Percentiles rank a stretch among this genome's conserved stretches.
phyloP scores from a whole-genome alignment of 2,113 vertebrate genomes.

The Lonchura striata region DNA sequence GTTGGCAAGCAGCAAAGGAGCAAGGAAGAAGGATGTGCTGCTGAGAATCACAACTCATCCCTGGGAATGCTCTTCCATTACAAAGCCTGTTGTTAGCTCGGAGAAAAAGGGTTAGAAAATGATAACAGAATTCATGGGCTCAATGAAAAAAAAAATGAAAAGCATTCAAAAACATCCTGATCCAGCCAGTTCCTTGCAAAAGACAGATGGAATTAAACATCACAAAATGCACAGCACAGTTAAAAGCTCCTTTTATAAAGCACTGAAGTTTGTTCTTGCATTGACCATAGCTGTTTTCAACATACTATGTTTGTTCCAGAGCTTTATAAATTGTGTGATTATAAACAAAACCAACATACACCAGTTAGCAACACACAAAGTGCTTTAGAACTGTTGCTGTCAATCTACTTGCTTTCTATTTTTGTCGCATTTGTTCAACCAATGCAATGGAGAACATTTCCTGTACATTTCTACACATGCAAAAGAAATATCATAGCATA shows the following conservation, averaged over 20 bases:
- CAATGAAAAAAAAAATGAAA: background rate
- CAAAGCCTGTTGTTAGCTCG: background rate
- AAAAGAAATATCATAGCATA: background rate
- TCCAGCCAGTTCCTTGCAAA: background rate
- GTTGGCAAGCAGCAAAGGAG: background rate
- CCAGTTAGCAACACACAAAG: background rate
- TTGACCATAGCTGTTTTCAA: background rate
- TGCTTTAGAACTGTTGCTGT: background rate
- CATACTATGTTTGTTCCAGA: background rate
- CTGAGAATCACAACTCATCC: background rate
- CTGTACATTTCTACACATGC: background rate
- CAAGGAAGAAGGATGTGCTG: background rate
- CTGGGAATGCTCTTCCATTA: background rate
- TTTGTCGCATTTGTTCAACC: background rate
- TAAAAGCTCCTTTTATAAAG: background rate
- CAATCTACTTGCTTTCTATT: background rate
- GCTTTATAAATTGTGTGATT: background rate
- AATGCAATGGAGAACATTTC: background rate
- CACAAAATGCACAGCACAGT: background rate
- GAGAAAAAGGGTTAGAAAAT: background rate
- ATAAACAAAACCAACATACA: background rate
- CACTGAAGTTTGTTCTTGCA: background rate
- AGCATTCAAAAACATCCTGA: background rate
- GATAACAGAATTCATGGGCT: background rate
- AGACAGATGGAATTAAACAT: background rate